Base-by-base conservation (phyloP, 1,140 invertebrate species). In the Meloidogyne floridensis region DNA sequence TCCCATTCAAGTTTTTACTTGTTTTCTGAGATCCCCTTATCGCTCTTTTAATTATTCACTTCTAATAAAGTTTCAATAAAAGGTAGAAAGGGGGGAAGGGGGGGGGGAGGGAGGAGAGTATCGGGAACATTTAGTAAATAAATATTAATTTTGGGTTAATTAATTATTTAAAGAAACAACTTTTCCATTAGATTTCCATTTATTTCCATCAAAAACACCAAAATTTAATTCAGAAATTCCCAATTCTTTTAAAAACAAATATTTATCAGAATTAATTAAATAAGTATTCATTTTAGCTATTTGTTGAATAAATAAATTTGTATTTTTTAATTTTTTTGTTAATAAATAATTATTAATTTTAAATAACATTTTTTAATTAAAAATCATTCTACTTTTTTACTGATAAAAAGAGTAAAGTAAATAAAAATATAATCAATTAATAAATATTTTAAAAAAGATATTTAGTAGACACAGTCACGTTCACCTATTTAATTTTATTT, bases 161-260 rank as follows among this genome's bases (percentile, higher is more conserved):
- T 11, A 11, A 54, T 54, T 54, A 10, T 54, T 54, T 54, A 13
- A 32, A 32, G 32, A 32, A 32, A 79, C 73, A 43, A 84, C 84
- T 65, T 43, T 47, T 73, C 87, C 87, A 47, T 54, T 80, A 42
- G 85, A 83, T 32, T 75, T 76, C 82, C 86, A 89, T 75, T 85
- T 79, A 71, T 53, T n/a, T 56, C 80, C 77, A 86, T 88, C 81
- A 79, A 89, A 89, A 10, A 89, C 88, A n/a, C 88, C 88, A 54
- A 75, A 72, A 74, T 88, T 88, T 43, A 84, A 82, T 71, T 87
- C 86, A 42, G 32, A 81, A 20, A 87, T 80, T 20, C 87, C 87
- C n/a, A 89, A 83, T 47, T 89, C 88, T 53, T 83, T 85, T 4
- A 89, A 80, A 81, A 90, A 89, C 3, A 78, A 54, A 76, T 90